Conservation (phyloP, 2,888 invertebrate genomes). For the Lamellibrachia columna region DNA sequence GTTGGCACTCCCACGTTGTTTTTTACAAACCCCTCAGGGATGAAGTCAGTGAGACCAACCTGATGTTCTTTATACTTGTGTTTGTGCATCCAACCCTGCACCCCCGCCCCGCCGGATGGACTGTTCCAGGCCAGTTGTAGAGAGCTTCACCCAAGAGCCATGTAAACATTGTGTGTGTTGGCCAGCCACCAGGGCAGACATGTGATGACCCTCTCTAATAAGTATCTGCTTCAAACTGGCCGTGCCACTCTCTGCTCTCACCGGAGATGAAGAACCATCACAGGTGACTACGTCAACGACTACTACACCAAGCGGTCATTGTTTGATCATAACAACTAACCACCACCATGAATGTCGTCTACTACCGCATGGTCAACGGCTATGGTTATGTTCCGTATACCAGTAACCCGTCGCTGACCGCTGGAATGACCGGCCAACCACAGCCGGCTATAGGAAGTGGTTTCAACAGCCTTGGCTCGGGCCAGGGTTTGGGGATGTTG, state of each 20-base stretch:
- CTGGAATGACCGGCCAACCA: background rate
- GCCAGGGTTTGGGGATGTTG: background rate
- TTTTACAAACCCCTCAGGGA: background rate
- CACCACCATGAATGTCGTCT: background rate
- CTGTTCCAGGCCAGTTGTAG: background rate
- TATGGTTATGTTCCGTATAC: constrained; percentile 3
- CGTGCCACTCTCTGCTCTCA: background rate
- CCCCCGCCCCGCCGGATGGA: background rate
- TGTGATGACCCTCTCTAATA: constrained; percentile 4
- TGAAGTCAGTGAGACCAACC: background rate
- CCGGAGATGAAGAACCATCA: background rate
- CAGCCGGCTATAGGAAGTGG: background rate
- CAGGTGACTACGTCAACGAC: background rate
- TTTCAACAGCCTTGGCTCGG: background rate
- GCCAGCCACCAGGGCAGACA: background rate
- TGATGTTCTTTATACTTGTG: background rate
- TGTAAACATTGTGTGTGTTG: background rate
- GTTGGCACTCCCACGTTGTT: background rate
- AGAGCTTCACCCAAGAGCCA: background rate
- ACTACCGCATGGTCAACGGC: background rate
- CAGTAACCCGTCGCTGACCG: background rate
- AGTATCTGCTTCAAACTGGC: background rate
- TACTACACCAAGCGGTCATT: background rate
- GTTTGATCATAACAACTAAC: background rate
- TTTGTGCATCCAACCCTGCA: background rate